phyloP scores from a whole-genome alignment of 2,888 invertebrate genomes.

The Nephrotoma guestfalica region DNA sequence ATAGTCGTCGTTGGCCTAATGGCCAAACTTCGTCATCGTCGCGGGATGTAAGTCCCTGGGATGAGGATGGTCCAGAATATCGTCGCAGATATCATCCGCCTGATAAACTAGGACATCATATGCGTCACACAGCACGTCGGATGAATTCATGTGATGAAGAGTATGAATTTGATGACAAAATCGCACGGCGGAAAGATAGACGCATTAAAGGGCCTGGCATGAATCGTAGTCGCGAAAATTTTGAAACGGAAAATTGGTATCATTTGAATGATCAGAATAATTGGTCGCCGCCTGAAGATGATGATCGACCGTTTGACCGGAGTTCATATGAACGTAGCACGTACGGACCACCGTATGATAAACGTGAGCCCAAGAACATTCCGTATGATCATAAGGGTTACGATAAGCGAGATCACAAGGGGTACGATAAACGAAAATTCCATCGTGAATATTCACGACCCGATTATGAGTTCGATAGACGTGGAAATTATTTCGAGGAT shows the following conservation, averaged over 20 bases:
- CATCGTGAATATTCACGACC: constrained; percentile 30
- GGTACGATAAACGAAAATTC: constrained; percentile 27
- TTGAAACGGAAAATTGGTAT: constrained; percentile 30
- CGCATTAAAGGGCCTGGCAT: constrained; percentile 25
- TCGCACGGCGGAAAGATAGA: constrained; percentile 23
- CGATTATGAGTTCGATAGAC: constrained; percentile 24
- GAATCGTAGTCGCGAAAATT: constrained; percentile 29
- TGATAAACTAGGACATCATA: constrained; percentile 34
- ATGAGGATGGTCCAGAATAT: constrained; percentile 48
- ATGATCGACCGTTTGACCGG: constrained; percentile 27
- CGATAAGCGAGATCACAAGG: constrained; percentile 21
- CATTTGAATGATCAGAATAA: constrained; percentile 26
- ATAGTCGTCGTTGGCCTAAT: constrained; percentile 37
- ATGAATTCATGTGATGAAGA: constrained; percentile 55
- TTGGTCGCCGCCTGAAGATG: constrained; percentile 32
- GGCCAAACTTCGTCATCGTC: constrained; percentile 57
- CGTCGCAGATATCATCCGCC: constrained; percentile 27
- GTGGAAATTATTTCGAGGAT: constrained; percentile 14
- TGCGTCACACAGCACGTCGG: constrained; percentile 33
- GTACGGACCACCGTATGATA: constrained; percentile 32
- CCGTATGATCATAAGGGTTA: constrained; percentile 15
- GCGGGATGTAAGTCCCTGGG: constrained; percentile 68
- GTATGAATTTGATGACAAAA: constrained; percentile 41
- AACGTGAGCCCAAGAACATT: constrained; percentile 23
- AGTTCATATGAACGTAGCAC: constrained; percentile 30